Conservation (phyloP, 1,140 invertebrate species). For the Parasteatoda tepidariorum region DNA sequence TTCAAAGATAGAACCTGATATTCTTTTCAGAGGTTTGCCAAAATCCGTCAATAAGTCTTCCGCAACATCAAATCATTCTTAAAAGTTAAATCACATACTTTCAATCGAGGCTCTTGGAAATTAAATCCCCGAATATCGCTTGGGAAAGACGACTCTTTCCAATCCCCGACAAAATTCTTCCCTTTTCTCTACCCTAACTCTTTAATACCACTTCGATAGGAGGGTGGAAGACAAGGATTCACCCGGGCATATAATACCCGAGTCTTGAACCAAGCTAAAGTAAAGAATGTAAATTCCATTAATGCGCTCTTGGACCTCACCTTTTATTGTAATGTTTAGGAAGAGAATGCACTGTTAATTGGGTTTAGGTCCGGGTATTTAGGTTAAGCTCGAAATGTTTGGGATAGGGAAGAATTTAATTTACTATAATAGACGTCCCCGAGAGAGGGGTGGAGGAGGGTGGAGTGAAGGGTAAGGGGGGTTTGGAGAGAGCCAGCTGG, state of each 20-base stretch:
- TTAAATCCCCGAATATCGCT: too few relatives aligned
- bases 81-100: too few relatives aligned
- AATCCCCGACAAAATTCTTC: neutral
- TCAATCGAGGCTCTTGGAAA: too few relatives aligned
- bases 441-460: neutral
- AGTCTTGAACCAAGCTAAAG: neutral
- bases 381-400: slow-evolving; percentile 14
- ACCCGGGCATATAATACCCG: slow-evolving; percentile 29
- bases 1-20: too few relatives aligned
- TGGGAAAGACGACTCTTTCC: neutral
- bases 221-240: neutral
- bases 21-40: too few relatives aligned
- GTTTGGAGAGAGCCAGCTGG: slow-evolving; percentile 43
- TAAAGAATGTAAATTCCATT: slow-evolving; percentile 60
- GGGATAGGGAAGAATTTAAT: slow-evolving; percentile 53
- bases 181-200: slow-evolving; percentile 5
- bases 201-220: slow-evolving; percentile 22
- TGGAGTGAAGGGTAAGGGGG: too few relatives aligned
- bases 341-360: slow-evolving; percentile 32
- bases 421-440: slow-evolving; percentile 57
- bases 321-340: slow-evolving; percentile 54
- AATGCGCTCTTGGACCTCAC: slow-evolving; percentile 45
- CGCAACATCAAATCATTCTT: too few relatives aligned
- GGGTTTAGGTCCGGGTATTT: slow-evolving; percentile 44
- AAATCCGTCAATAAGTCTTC: too few relatives aligned